Percentiles rank a stretch among this genome's conserved stretches.
phyloP scores from a whole-genome alignment of 2,113 vertebrate species.

The Paramormyrops kingsleyae region DNA sequence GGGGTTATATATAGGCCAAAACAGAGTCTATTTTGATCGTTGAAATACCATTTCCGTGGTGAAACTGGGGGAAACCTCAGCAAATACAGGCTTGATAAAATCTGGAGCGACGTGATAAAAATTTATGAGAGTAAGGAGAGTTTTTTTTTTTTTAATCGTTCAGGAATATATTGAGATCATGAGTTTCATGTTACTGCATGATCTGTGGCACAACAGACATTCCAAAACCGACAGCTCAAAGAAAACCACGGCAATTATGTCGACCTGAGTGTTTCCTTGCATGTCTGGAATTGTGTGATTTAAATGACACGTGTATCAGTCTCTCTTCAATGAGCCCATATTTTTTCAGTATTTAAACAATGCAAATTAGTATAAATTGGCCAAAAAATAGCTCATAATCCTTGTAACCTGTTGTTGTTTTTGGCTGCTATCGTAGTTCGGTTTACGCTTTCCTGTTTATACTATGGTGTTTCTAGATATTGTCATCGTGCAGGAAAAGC shows the following conservation, averaged over 20 bases:
- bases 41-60: constrained; percentile 19
- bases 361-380: not conserved
- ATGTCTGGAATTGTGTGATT: not conserved
- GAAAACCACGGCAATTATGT: not conserved
- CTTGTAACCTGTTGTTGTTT: not conserved
- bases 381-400: not conserved
- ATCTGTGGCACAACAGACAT: constrained; percentile 6
- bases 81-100: constrained; percentile 31
- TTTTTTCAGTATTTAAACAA: not conserved
- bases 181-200: constrained; percentile 20
- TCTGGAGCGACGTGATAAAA: constrained; percentile 19
- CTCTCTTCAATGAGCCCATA: not conserved
- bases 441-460: not conserved
- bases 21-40: constrained; percentile 26
- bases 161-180: constrained; percentile 19
- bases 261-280: not conserved
- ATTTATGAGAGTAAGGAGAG: constrained; percentile 28
- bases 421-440: not conserved
- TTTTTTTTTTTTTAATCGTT: constrained; percentile 9
- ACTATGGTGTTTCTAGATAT: too few species aligned
- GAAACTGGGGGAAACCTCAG: constrained; percentile 29
- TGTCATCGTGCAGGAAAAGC: constrained; percentile 43
- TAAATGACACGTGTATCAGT: not conserved
- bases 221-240: not conserved
- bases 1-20: constrained; percentile 21